Evolutionary conservation across 1,140 invertebrate species (phyloP).

Genomic region (Macrocentrus cingulum): DNA sequence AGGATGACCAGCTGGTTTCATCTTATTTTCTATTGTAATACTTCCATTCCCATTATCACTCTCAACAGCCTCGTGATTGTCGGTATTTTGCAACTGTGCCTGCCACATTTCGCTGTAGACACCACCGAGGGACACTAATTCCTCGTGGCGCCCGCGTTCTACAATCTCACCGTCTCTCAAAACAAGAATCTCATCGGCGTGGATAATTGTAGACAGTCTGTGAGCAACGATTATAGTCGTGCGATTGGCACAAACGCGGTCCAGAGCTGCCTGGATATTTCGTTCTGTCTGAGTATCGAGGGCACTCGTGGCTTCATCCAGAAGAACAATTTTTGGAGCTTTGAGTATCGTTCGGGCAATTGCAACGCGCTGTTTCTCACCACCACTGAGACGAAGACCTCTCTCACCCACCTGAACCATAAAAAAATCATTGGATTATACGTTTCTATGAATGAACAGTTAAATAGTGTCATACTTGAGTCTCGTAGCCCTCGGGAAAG

Average conservation of each 20-base stretch:
- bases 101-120: slow-evolving; percentile 88
- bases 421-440: slow-evolving; percentile 18
- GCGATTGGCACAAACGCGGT: slow-evolving; percentile 76
- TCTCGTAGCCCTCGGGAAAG: slow-evolving; percentile 88
- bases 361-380: slow-evolving; percentile 92
- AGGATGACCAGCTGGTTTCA: neutral
- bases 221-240: slow-evolving; percentile 94
- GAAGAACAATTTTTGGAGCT: slow-evolving; percentile 78
- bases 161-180: slow-evolving; percentile 86
- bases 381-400: slow-evolving; percentile 79
- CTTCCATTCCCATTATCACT: slow-evolving; percentile 20
- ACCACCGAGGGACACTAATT: slow-evolving; percentile 69
- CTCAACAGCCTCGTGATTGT: slow-evolving; percentile 9
- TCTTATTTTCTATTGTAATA: slow-evolving; percentile 4
- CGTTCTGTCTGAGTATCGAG: slow-evolving; percentile 83
- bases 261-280: slow-evolving; percentile 79
- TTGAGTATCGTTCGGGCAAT: slow-evolving; percentile 90
- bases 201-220: slow-evolving; percentile 87
- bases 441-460: no score
- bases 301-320: slow-evolving; percentile 90
- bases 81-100: slow-evolving; percentile 72
- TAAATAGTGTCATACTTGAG: no score
- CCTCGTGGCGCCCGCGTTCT: slow-evolving; percentile 86
- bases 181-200: slow-evolving; percentile 91
- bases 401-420: slow-evolving; percentile 79